Base-by-base conservation (phyloP, 1,140 invertebrate genomes). In the Neodiprion lecontei region DNA sequence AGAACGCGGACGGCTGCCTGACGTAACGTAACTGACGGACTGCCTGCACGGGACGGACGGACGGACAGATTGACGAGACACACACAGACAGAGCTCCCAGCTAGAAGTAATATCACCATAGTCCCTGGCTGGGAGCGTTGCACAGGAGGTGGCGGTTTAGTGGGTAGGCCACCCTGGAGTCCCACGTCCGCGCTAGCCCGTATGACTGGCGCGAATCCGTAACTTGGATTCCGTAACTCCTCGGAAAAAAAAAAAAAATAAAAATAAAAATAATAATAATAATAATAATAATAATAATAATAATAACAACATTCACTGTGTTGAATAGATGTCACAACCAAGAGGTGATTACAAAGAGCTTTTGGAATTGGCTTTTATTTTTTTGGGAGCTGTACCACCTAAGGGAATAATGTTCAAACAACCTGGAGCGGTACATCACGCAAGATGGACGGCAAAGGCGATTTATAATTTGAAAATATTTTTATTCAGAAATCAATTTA, bases 371-470 rank as follows among this genome's bases (percentile, higher is more conserved):
- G 72, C 67, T 40, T 77, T 78, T 28, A 73, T 81, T 68, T 81
- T 80, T 70, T 75, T 83, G 23, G 78, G 78, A 75, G 75, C 76
- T 74, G 48, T 77, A 68, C 73, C 76, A 79, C 53, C 78, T 65
- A 75, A 76, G 69, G 83, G 83, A 79, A 67, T 86, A 48, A 76
- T 68, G 67, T 77, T 80, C 75, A 80, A 71, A 76, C 50, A 73
- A 75, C 81, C 81, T 67, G 77, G 79, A 67, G 76, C 79, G 61
- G 74, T 86, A 74, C 79, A 81, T 79, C 78, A 81, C 73, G 81
- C 84, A 72, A 68, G 85, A 67, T 86, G 83, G 82, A 86, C 86
- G 81, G 80, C 84, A 78, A 84, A 79, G 78, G 83, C 82, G 49
- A 79, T 86, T 68, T 86, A 87, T 70, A 76, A 74, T 67, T 76